phyloP scores from a whole-genome alignment of 2,888 invertebrate species.

The Hybos culiciformis region DNA sequence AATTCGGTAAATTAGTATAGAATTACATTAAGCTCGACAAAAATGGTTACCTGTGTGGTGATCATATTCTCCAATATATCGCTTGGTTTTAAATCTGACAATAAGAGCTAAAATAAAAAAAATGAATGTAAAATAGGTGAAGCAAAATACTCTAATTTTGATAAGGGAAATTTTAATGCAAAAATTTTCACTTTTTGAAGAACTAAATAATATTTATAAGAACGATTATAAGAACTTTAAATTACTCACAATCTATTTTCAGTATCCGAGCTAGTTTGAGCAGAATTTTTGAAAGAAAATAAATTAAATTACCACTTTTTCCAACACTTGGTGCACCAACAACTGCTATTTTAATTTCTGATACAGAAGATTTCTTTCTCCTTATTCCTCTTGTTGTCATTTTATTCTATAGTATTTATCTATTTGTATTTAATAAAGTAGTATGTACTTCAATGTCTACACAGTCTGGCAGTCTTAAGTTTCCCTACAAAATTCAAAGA shows the following conservation, averaged over 20 bases:
- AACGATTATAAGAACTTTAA: neutral
- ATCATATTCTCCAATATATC: conserved; percentile 91
- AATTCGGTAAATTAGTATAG: too few relatives aligned
- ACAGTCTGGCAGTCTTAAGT: too few relatives aligned
- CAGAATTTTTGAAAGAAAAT: neutral
- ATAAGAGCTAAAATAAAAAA: conserved; percentile 52
- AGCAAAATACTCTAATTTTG: neutral
- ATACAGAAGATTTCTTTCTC: conserved; percentile 76
- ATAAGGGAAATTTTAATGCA: too few relatives aligned
- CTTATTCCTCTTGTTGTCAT: conserved; percentile 72
- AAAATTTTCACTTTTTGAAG: neutral
- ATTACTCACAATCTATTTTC: too few relatives aligned
- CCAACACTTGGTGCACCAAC: conserved; percentile 82
- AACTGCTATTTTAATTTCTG: conserved; percentile 83
- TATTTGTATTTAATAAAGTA: too few relatives aligned
- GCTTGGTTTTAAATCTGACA: conserved; percentile 80
- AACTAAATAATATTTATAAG: neutral
- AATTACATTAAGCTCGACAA: conserved; percentile 8
- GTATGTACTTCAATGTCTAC: too few relatives aligned
- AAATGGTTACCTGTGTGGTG: conserved; percentile 66
- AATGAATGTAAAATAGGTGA: conserved; percentile 1
- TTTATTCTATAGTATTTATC: too few relatives aligned
- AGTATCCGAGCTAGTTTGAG: neutral
- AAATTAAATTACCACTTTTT: conserved; percentile 66
- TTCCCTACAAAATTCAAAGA: too few relatives aligned